Conservation (phyloP, 2,113 vertebrate species). For the Nibea albiflora region DNA sequence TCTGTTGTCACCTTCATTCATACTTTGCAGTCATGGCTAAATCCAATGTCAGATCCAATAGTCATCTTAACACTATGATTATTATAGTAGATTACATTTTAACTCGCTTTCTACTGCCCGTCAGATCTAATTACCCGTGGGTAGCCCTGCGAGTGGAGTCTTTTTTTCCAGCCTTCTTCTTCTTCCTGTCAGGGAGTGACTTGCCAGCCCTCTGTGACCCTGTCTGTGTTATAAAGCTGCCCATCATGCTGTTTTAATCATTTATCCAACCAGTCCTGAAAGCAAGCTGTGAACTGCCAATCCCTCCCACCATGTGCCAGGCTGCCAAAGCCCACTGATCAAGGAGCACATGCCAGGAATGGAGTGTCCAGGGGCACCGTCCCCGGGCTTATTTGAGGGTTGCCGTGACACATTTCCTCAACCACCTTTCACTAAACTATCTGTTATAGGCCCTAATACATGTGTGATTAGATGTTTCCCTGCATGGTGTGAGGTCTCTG, state of each 20-base stretch:
- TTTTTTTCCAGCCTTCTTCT: not conserved
- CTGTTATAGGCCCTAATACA: constrained; percentile 14
- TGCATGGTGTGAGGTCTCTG: constrained; percentile 1
- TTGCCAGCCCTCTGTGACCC: constrained; percentile 54
- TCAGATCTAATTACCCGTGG: constrained; percentile 70
- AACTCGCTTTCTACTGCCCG: constrained; percentile 61
- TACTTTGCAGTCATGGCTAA: not conserved
- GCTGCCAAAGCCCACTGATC: constrained; percentile 55
- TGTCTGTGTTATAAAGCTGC: constrained; percentile 65
- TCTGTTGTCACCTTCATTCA: constrained; percentile 6
- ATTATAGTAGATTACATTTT: constrained; percentile 67
- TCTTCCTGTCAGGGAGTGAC: constrained; percentile 41
- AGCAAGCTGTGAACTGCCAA: constrained; percentile 70
- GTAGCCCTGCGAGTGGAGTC: not conserved
- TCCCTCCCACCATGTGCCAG: constrained; percentile 55
- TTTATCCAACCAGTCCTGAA: constrained; percentile 62
- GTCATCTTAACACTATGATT: constrained; percentile 53
- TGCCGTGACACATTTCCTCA: constrained; percentile 55
- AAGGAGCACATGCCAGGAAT: constrained; percentile 44
- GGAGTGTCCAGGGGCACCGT: constrained; percentile 53
- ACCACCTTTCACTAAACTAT: constrained; percentile 40
- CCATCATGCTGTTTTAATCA: constrained; percentile 72
- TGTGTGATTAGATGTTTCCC: constrained; percentile 42
- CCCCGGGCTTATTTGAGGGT: constrained; percentile 37
- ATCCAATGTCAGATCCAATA: constrained; percentile 56